Percentiles rank a stretch among this genome's conserved stretches.
These are phyloP conservation scores for Malacoraja senta DNA, from an alignment of 2,797 vertebrate species.

Conservation along the genomic window DNA sequence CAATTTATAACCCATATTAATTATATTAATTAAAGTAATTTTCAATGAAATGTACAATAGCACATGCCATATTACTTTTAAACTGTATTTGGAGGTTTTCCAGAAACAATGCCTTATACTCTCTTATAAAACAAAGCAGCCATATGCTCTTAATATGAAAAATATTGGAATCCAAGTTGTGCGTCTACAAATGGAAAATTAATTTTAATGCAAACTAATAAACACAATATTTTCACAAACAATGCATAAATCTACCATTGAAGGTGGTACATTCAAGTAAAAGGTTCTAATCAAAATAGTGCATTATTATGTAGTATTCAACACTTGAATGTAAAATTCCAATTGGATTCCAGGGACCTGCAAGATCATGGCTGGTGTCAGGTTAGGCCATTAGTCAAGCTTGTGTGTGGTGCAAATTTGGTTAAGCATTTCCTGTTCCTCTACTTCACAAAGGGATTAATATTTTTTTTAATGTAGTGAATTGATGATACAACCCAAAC, in stretches of 20 bases:
- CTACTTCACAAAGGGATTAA: not conserved
- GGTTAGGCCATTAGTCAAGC: not conserved
- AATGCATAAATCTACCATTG: too few species aligned
- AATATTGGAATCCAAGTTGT: not conserved
- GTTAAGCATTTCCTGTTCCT: not conserved
- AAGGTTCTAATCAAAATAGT: not conserved
- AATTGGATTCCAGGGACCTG: not conserved
- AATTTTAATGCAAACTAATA: not conserved
- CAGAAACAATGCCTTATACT: not conserved
- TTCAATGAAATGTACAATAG: not conserved
- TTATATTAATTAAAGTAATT: not conserved
- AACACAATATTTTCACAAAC: not conserved
- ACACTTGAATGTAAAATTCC: not conserved
- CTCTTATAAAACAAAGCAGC: not conserved
- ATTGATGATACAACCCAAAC: not conserved
- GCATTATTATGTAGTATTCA: not conserved
- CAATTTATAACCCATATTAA: not conserved
- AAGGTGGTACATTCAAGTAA: not conserved
- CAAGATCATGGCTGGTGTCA: too few species aligned
- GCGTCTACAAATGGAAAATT: not conserved
- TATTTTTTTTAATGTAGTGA: not conserved
- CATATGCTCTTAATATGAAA: conserved; percentile 9
- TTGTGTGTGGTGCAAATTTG: not conserved
- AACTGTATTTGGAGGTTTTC: not conserved
- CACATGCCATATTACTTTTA: not conserved